Evolutionary conservation across 1,140 invertebrate species (phyloP), one percentile per base, ranked within the genome.

Genomic region (Camponotus vicinus): DNA sequence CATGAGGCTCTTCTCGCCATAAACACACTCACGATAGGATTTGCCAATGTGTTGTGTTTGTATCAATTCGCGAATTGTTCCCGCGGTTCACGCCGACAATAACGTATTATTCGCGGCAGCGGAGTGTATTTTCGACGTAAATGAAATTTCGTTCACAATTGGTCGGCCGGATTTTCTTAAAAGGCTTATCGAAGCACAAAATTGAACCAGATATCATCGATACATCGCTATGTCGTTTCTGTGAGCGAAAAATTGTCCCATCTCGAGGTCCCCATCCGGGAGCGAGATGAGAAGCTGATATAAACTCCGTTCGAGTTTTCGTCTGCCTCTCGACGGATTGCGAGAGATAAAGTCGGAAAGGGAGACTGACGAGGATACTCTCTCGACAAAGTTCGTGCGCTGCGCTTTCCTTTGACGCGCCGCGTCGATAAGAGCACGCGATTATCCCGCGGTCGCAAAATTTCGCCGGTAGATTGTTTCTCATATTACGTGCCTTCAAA

Each of bases 171-270:
- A 83, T 73, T 59, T 34, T 45, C 52, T 75, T 73, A 27, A 42
- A 55, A 21, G 15, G 15, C 2, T 57, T 64, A 64, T 40, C 69
- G 27, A n/a, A 75, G 69, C 69, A 13, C 34, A 45, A 83, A 83
- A 73, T 83, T 37, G 18, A 73, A 15, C 5, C 52, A 27, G 45
- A 52, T 15, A 42, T 59, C 40, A 37, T 11, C 67, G 21, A 67
- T 45, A 8, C 27, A 73, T 73, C 66, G 42, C 42, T 40, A 4
- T 40, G 21, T n/a, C 57, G 67, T 71, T 71, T 82, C 55, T 11
- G 79, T 57, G 61, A 79, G 71, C 57, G 75, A 90, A 79, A 87
- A 76, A 87, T 70, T 61, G 61, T 86, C 52, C 55, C n/a, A 18
- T 37, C 55, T 61, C n/a, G 34, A 52, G 11, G 34, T 21, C 21